Base-by-base conservation (phyloP, 2,113 vertebrate genomes). In the Xiphias gladius region DNA sequence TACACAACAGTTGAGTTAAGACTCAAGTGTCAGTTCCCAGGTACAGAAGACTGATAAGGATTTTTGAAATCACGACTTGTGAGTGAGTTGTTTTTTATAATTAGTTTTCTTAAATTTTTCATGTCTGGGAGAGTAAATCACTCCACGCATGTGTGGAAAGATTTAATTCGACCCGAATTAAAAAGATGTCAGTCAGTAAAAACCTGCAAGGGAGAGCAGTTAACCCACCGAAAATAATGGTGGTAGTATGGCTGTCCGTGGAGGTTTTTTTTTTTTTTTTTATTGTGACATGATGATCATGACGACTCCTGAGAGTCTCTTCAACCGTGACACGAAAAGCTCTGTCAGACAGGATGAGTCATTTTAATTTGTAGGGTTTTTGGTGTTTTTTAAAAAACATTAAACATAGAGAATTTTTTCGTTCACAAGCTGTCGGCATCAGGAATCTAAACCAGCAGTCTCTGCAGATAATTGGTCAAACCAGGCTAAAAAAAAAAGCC, bases 131-230 rank as follows among this genome's bases (percentile, higher is more conserved):
- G 50, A 13, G 4, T 20, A 6, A 69, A 67, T 67, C 26, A 2
- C 30, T 70, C 22, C 57, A 7, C 1, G 39, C 16, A 35, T 19
- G 28, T n/a, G 30, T 50, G 72, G 11, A 62, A 8, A 57, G 43
- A 62, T 64, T 78, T 74, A 39, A 69, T 55, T 48, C 1, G 11
- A 64, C 57, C 48, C n/a, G n/a, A 65, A 66, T 76, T 76, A 37
- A 67, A 72, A 62, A 67, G 62, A 17, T 13, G 22, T 67, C 78
- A 24, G 39, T 48, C n/a, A 8, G 67, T 50, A 4, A 16, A 28
- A 61, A 35, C 19, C 26, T 26, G 19, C n/a, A 12, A 9, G 76
- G 61, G 26, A 28, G 28, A 66, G 59, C 59, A 0, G 57, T 22
- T 5, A 54, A 68, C 62, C 17, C 48, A 5, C 19, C 30, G 24